These are phyloP conservation scores for Hirtodrosophila alboralis DNA, from an alignment of 2,888 invertebrate genomes.

Conservation along the genomic window DNA sequence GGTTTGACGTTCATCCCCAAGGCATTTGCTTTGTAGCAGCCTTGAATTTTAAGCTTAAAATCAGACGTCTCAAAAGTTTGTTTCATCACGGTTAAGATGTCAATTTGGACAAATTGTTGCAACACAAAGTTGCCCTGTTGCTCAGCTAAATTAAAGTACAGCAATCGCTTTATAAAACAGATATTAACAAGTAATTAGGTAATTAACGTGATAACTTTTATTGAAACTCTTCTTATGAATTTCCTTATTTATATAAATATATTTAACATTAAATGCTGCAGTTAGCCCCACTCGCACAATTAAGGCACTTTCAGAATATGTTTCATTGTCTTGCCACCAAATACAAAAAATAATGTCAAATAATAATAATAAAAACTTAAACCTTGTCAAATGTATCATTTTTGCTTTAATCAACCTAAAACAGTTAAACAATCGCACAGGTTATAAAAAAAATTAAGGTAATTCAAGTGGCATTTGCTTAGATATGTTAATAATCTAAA, in stretches of 20 bases:
- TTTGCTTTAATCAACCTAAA: constrained; percentile 40
- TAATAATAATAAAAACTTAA: constrained; percentile 3
- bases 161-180: constrained; percentile 7
- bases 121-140: constrained; percentile 20
- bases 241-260: constrained; percentile 22
- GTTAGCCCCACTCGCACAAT: constrained; percentile 17
- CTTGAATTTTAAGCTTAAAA: constrained; percentile 20
- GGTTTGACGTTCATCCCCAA: constrained; percentile 29
- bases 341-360: constrained; percentile 12
- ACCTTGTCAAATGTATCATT: constrained; percentile 14
- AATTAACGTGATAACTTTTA: constrained; percentile 37
- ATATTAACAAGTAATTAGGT: background rate
- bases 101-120: background rate
- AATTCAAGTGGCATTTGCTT: constrained; percentile 17
- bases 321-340: constrained; percentile 13
- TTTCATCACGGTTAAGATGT: constrained; percentile 22
- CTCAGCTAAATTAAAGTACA: background rate
- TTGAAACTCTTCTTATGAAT: constrained; percentile 19
- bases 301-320: constrained; percentile 50
- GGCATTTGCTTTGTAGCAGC: constrained; percentile 15
- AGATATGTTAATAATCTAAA: constrained; percentile 12
- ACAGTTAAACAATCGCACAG: constrained; percentile 29
- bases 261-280: constrained; percentile 42
- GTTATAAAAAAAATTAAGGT: constrained; percentile 34
- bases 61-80: constrained; percentile 10